These are phyloP conservation scores for Erebia epiphron DNA, from an alignment of 2,888 invertebrate species.

Conservation along the genomic window DNA sequence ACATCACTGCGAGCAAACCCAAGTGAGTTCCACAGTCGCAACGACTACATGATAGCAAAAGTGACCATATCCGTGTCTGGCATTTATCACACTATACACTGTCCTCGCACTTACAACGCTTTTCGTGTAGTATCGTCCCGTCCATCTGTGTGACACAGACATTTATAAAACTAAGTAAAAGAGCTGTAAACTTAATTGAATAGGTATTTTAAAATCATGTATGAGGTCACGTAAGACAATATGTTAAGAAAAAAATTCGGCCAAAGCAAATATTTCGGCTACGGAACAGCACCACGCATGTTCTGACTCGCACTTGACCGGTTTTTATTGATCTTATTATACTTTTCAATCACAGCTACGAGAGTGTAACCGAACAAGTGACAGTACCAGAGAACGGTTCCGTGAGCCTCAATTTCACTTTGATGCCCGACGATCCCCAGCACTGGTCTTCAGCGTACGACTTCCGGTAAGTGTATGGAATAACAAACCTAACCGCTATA, in stretches of 20 bases:
- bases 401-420: constrained; percentile 87
- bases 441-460: constrained; percentile 94
- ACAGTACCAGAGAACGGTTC: constrained; percentile 83
- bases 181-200: no score
- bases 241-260: no score
- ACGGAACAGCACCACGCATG: no score
- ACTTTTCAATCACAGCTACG: constrained; percentile 73
- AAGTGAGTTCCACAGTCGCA: constrained; percentile 84
- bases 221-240: no score
- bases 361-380: constrained; percentile 84
- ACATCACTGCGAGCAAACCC: constrained; percentile 82
- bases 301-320: not conserved
- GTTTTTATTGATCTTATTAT: not conserved
- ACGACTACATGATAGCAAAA: constrained; percentile 82
- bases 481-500: not conserved
- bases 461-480: constrained; percentile 83
- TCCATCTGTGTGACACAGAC: no score
- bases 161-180: no score
- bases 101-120: no score
- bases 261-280: no score
- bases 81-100: constrained; percentile 86
- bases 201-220: no score
- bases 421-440: constrained; percentile 90
- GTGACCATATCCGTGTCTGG: constrained; percentile 86
- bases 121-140: no score